phyloP scores from a whole-genome alignment of 35 echinoderm and acorn worm species.

The Diadema setosum region DNA sequence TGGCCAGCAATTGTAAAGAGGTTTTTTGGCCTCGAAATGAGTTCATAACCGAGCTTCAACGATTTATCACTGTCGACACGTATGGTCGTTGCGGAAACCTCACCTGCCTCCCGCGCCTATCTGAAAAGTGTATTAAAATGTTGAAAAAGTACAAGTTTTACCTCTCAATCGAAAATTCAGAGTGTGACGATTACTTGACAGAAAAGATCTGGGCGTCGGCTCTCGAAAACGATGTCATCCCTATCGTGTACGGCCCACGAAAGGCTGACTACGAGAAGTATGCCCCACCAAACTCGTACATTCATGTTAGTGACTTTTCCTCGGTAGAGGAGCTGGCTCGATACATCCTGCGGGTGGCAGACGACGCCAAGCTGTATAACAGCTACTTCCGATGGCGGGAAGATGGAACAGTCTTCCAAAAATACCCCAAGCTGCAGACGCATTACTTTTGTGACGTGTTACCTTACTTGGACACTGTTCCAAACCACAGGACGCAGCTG shows the following conservation, averaged over 20 bases:
- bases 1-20: slow-evolving; percentile 82
- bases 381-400: slow-evolving; percentile 64
- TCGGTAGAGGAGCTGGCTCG: slow-evolving; percentile 39
- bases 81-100: slow-evolving; percentile 68
- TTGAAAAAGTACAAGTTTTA: slow-evolving; percentile 73
- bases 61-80: slow-evolving; percentile 43
- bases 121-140: slow-evolving; percentile 40
- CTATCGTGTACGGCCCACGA: slow-evolving; percentile 63
- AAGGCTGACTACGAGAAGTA: slow-evolving; percentile 53
- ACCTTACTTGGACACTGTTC: slow-evolving; percentile 5
- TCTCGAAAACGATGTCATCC: slow-evolving; percentile 61
- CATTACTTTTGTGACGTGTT: slow-evolving; percentile 75
- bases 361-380: slow-evolving; percentile 56
- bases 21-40: slow-evolving; percentile 83
- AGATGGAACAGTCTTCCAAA: not conserved
- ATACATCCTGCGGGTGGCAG: slow-evolving; percentile 48
- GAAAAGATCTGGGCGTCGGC: slow-evolving; percentile 74
- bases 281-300: slow-evolving; percentile 74
- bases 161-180: slow-evolving; percentile 70
- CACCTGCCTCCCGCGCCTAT: slow-evolving; percentile 53
- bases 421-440: slow-evolving; percentile 62
- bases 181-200: slow-evolving; percentile 73
- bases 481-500: not conserved
- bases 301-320: slow-evolving; percentile 77
- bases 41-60: slow-evolving; percentile 35